Conservation (phyloP, 2,888 invertebrate species). For the Tigriopus californicus region DNA sequence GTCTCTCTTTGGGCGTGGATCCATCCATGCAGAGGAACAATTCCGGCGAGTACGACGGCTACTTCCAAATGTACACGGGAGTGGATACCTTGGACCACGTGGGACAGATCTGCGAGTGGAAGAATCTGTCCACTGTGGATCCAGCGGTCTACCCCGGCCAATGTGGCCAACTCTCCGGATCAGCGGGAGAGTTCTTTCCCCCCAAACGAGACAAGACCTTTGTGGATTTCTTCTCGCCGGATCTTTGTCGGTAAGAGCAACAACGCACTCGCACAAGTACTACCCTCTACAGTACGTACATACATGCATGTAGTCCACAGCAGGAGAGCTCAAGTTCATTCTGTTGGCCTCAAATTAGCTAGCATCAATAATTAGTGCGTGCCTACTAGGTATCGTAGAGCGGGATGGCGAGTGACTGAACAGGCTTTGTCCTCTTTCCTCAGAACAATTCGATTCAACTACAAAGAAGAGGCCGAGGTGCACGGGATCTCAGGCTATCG, state of each 20-base stretch:
- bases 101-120: slow-evolving; percentile 1
- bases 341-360: too few relatives aligned
- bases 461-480: background rate
- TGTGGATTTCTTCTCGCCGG: background rate
- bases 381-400: too few relatives aligned
- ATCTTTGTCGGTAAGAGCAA: background rate
- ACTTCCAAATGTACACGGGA: slow-evolving; percentile 5
- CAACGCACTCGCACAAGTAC: too few relatives aligned
- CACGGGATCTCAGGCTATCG: background rate
- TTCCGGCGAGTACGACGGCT: slow-evolving; percentile 3
- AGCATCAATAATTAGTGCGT: too few relatives aligned
- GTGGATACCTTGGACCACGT: background rate
- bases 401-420: too few relatives aligned
- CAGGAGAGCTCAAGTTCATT: too few relatives aligned
- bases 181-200: slow-evolving; percentile 7
- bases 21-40: background rate
- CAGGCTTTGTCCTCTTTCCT: too few relatives aligned
- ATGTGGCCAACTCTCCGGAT: background rate
- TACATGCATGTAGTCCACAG: too few relatives aligned
- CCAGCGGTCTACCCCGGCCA: background rate
- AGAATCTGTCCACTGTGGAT: background rate
- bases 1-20: too few relatives aligned
- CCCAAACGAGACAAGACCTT: background rate
- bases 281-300: too few relatives aligned
- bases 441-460: slow-evolving; percentile 1